phyloP scores from a whole-genome alignment of 2,797 vertebrate genomes.

The Amazona finschi region DNA sequence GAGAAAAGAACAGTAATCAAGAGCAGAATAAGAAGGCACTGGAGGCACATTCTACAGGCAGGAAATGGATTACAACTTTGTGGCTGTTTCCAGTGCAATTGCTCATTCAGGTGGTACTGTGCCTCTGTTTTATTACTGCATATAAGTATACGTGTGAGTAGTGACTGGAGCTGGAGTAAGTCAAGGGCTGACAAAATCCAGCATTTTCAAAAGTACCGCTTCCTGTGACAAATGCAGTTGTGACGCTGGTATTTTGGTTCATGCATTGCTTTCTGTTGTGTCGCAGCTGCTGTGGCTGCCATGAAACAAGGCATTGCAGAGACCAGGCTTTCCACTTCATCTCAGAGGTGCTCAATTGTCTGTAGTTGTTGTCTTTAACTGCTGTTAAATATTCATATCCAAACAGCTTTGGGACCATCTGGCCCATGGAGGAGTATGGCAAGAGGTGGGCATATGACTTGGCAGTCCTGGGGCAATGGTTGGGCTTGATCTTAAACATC shows the following conservation, averaged over 20 bases:
- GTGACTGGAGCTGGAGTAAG: background rate
- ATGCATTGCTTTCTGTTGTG: background rate
- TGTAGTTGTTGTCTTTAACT: background rate
- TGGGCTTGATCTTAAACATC: background rate
- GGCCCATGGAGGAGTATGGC: background rate
- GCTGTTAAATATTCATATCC: background rate
- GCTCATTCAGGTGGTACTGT: background rate
- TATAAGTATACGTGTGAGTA: background rate
- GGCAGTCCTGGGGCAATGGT: background rate
- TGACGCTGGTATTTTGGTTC: background rate
- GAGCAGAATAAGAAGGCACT: background rate
- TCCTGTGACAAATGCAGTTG: accelerated
- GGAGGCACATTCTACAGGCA: background rate
- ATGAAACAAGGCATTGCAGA: background rate
- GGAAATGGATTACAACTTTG: background rate
- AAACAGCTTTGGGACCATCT: background rate
- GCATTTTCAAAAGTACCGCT: background rate
- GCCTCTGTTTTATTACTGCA: background rate
- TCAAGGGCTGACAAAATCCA: background rate
- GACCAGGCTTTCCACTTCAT: background rate
- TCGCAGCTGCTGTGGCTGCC: background rate
- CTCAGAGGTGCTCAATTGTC: background rate
- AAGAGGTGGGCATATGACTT: background rate
- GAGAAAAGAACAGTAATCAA: background rate
- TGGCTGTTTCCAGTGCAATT: background rate